Conservation (phyloP, 92 coral and sea anemone species). For the Epizoanthus ramosus region DNA sequence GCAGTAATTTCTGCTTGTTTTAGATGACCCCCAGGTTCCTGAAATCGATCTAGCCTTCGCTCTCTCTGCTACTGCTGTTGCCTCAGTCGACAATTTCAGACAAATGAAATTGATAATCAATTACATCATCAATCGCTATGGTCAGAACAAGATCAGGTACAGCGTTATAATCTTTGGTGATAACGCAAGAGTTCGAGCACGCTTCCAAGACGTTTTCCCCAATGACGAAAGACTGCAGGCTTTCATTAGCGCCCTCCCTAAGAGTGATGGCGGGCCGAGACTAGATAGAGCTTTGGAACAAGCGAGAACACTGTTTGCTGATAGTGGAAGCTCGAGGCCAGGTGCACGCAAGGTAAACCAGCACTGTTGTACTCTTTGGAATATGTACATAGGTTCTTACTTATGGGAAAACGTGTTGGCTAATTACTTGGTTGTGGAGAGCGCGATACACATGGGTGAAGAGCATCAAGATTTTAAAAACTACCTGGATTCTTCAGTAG, state of each 20-base stretch:
- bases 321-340: conserved; percentile 21
- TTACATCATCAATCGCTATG: conserved; percentile 32
- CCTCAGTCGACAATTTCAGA: conserved; percentile 20
- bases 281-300: conserved; percentile 2
- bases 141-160: conserved; percentile 31
- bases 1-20: background rate
- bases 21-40: conserved; percentile 34
- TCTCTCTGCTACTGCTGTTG: conserved; percentile 35
- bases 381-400: too few relatives aligned
- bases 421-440: too few relatives aligned
- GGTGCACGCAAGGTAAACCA: conserved; percentile 24
- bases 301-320: conserved; percentile 27
- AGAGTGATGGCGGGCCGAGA: conserved; percentile 7
- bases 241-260: conserved; percentile 4
- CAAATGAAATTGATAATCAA: conserved; percentile 31
- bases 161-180: conserved; percentile 28
- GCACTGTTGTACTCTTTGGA: background rate
- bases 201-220: conserved; percentile 11
- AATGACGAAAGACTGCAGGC: conserved; percentile 12
- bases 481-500: too few relatives aligned
- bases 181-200: conserved; percentile 4
- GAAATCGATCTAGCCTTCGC: conserved; percentile 38
- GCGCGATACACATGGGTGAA: too few relatives aligned
- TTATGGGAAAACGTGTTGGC: too few relatives aligned
- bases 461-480: too few relatives aligned